Evolutionary conservation across 2,888 invertebrate species (phyloP), one percentile per base, ranked within the genome.

Genomic region (Mimas tiliae): DNA sequence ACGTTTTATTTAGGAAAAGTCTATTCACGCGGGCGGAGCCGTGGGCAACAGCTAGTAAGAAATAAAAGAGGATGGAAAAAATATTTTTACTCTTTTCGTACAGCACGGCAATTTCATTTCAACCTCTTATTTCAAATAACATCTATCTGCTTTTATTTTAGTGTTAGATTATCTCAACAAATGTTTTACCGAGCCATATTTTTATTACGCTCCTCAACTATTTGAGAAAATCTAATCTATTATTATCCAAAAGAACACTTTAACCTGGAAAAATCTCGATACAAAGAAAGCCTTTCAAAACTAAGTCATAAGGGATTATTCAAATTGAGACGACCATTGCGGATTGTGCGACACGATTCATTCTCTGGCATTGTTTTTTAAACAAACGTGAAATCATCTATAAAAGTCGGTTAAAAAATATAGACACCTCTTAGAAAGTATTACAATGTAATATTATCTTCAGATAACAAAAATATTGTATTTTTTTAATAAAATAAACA

Each of bases 221-320:
- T 50, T 19, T 50, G 11, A 50, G 7, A 50, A 19, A 50, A 50
- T 19, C 19, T 50, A 50, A 50, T 19, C 19, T 50, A 9, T 19
- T 19, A 47, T 0, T 7, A 9, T 50, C 50, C 19, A 50, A 19
- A 50, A 50, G 50, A 11, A 50, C 19, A 19, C 19, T 50, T 9
- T 19, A 19, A 19, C 50, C 50, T 9, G 0, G 0, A 50, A 1
- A 50, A 27, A 50, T 50, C 16, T 6, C 7, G 16, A 50, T 19
- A 50, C 50, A 50, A 50, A 50, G 50, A 50, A 50, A 50, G 1
- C 19, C 50, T 50, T 50, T 19, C 50, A 50, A 50, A 50, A 50
- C 19, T 50, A 50, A 50, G 19, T 19, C 19, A 50, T 50, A 19
- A 8, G 50, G 50, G 50, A 50, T 19, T 50, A 50, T 50, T 50